Evolutionary conservation across 2,113 vertebrate species (phyloP), one percentile per base, ranked within the genome.

Genomic region (Ptyas mucosa): DNA sequence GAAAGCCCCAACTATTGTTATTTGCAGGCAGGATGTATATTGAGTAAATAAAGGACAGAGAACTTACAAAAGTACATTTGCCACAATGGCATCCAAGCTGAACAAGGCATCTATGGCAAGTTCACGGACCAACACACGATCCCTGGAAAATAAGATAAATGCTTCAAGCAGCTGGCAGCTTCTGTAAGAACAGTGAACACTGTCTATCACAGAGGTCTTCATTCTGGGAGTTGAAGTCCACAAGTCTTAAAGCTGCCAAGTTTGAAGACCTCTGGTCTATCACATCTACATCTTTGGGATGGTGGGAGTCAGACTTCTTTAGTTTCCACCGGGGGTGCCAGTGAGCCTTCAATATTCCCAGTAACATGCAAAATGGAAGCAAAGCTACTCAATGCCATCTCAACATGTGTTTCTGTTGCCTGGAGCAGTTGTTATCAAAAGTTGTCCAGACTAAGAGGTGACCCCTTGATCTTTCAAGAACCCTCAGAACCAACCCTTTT

Each of bases 41-140:
- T 0, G 21, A 88, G 94, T 1, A 26, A n/a, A 10, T 46, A 29
- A 94, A 24, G 8, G 21, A 21, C n/a, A 10, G 20, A 0, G 8
- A 11, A 99, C 99, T 99, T 93, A 99, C 99, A 99, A 99, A 34
- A 99, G 95, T 87, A 99, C 97, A 23, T 99, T 99, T 5, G 99
- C 98, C 1, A 99, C 97, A 0, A 99, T 97, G 95, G 99, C 98
- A 94, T 99, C 97, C 90, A 98, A 97, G 0, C 99, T 98, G 93
- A 99, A 99, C 92, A 99, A 97, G 1, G 98, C 98, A 85, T 99
- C 99, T 0, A 98, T 96, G 57, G 98, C 98, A 94, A 99, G 99
- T 87, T 98, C 98, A 92, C 98, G 97, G 95, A 99, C 96, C 95
- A 99, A 94, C 21, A 98, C 93, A 2, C 90, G 97, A 1, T 98